phyloP scores from a whole-genome alignment of 2,113 vertebrate genomes.

The Gulo gulo region DNA sequence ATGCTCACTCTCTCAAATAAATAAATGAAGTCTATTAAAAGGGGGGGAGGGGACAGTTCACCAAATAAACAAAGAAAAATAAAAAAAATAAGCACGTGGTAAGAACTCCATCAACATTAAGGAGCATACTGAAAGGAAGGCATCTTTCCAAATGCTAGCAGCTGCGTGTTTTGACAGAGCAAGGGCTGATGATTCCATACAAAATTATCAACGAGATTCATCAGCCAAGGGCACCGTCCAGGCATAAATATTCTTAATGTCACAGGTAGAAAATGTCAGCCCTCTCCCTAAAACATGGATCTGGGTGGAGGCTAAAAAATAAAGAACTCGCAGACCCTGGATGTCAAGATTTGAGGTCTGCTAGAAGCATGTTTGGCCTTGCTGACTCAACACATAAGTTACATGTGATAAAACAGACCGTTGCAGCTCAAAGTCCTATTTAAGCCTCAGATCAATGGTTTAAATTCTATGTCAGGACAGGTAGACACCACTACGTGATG shows the following conservation, averaged over 20 bases:
- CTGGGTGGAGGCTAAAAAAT: constrained; percentile 49
- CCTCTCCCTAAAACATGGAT: constrained; percentile 1
- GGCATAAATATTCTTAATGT: constrained; percentile 2
- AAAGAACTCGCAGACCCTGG: constrained; percentile 24
- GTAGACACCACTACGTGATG: constrained; percentile 12
- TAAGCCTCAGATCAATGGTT: constrained; percentile 55
- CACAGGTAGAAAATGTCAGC: not conserved
- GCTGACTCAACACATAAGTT: constrained; percentile 60
- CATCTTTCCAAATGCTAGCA: not conserved
- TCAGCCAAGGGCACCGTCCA: not conserved
- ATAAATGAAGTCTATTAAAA: not conserved
- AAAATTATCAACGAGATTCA: constrained; percentile 38
- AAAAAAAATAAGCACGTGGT: not conserved
- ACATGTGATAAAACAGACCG: constrained; percentile 50
- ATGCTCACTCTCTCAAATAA: not conserved
- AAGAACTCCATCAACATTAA: not conserved
- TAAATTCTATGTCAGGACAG: constrained; percentile 24
- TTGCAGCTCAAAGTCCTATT: not conserved
- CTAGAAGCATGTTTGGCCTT: constrained; percentile 21
- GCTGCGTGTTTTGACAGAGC: not conserved
- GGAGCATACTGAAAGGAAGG: not conserved
- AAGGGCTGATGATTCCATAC: not conserved
- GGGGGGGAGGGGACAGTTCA: not conserved
- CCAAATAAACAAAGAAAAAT: not conserved
- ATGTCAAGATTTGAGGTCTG: constrained; percentile 18